Evolutionary conservation across 2,888 invertebrate species (phyloP).

Genomic region (Neocrepidodera transversa): DNA sequence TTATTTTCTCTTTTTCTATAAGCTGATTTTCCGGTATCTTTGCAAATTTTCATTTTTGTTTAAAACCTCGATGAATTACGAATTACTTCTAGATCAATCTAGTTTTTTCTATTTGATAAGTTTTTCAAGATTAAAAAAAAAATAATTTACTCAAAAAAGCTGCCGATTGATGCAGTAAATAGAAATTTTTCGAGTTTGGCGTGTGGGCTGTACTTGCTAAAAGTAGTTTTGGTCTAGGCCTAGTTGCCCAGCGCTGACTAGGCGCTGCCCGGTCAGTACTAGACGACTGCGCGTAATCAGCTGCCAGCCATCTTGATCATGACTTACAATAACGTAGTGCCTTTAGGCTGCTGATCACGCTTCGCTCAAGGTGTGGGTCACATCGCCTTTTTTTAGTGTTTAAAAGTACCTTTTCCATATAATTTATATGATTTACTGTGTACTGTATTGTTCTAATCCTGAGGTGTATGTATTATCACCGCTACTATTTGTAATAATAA

Average conservation of each 20-base stretch:
- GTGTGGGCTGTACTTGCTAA: conserved; percentile 38
- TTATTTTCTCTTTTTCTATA: no score
- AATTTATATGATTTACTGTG: conserved; percentile 59
- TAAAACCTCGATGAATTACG: no score
- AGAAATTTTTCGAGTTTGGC: conserved; percentile 24
- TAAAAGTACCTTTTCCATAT: conserved; percentile 48
- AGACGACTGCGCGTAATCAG: conserved; percentile 58
- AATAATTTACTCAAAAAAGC: no score
- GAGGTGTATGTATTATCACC: conserved; percentile 65
- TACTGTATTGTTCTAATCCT: conserved; percentile 65
- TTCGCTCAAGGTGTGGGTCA: conserved; percentile 60
- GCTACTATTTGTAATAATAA: conserved; percentile 86
- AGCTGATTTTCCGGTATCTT: no score
- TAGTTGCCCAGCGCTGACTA: conserved; percentile 45
- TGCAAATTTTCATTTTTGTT: no score
- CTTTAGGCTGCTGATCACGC: conserved; percentile 62
- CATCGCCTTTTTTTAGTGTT: conserved; percentile 45
- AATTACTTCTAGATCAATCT: no score
- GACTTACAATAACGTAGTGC: conserved; percentile 58
- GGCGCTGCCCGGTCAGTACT: conserved; percentile 45
- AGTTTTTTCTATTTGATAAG: no score
- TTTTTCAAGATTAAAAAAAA: no score
- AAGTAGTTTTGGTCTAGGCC: conserved; percentile 50
- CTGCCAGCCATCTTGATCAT: conserved; percentile 55
- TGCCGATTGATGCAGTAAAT: no score